phyloP scores from a whole-genome alignment of 2,888 invertebrate species.

The Rhodophaea formosa region DNA sequence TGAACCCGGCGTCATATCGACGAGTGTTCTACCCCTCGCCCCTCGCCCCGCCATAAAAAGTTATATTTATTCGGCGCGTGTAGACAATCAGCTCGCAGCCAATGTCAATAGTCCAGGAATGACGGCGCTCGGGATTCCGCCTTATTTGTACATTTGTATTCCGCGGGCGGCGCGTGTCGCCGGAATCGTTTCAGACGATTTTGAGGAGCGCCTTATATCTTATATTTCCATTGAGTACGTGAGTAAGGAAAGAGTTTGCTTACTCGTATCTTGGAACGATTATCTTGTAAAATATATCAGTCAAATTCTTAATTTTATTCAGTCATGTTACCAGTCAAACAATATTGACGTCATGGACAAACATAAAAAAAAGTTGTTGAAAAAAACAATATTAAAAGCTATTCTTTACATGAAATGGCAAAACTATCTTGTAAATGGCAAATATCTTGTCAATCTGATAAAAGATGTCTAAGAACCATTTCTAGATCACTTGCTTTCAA shows the following conservation, averaged over 20 bases:
- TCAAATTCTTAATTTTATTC: too few species aligned
- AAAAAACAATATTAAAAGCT: too few species aligned
- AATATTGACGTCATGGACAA: too few species aligned
- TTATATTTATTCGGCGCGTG: constrained; percentile 15
- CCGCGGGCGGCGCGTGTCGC: not conserved
- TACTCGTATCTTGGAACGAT: too few species aligned
- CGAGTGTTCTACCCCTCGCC: not conserved
- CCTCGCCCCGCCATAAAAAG: constrained; percentile 7
- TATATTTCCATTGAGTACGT: not conserved
- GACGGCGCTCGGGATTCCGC: constrained; percentile 6
- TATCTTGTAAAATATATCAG: too few species aligned
- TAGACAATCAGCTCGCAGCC: constrained; percentile 11
- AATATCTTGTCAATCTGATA: too few species aligned
- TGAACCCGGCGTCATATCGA: constrained; percentile 16
- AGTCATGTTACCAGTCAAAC: too few species aligned
- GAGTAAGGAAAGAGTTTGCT: not conserved
- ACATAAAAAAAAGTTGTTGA: too few species aligned
- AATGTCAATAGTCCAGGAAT: constrained; percentile 15
- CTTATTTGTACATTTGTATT: constrained; percentile 10
- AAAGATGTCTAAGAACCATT: too few species aligned
- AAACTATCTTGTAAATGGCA: too few species aligned
- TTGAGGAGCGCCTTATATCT: not conserved
- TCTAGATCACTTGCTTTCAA: too few species aligned
- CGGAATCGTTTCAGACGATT: constrained; percentile 5
- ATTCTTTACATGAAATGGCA: too few species aligned